These are phyloP conservation scores for Lasioglossum vierecki DNA, from an alignment of 2,888 invertebrate genomes.

Conservation along the genomic window DNA sequence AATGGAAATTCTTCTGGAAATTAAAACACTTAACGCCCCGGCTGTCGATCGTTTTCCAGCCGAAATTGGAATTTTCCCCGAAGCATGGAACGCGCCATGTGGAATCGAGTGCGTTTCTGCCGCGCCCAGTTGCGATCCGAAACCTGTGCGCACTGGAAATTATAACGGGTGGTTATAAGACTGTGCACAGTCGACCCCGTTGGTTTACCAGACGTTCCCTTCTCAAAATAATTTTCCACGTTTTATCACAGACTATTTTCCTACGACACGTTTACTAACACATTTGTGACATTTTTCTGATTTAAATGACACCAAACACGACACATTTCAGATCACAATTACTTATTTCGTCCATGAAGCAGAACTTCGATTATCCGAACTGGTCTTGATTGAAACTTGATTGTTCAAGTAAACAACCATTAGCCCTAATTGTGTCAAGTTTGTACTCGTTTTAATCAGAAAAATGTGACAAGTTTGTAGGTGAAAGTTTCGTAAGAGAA, in stretches of 20 bases:
- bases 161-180: not conserved
- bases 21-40: constrained; percentile 49
- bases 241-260: not conserved
- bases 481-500: not conserved
- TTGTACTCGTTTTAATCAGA: too few species aligned
- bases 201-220: not conserved
- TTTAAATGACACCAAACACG: too few species aligned
- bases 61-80: constrained; percentile 43
- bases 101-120: not conserved
- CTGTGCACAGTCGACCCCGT: not conserved
- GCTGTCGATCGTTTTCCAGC: constrained; percentile 25
- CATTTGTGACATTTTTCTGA: too few species aligned
- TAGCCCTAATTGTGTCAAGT: too few species aligned
- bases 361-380: too few species aligned
- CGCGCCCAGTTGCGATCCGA: not conserved
- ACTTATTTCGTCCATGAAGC: too few species aligned
- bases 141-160: not conserved
- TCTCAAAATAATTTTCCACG: not conserved
- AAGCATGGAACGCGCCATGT: not conserved
- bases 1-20: constrained; percentile 45
- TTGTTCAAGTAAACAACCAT: too few species aligned
- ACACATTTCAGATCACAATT: too few species aligned
- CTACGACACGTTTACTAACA: too few species aligned
- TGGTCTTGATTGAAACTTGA: too few species aligned
- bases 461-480: too few species aligned